Base-by-base conservation (phyloP, 1,140 invertebrate species). In the Tetramorium simillimum region DNA sequence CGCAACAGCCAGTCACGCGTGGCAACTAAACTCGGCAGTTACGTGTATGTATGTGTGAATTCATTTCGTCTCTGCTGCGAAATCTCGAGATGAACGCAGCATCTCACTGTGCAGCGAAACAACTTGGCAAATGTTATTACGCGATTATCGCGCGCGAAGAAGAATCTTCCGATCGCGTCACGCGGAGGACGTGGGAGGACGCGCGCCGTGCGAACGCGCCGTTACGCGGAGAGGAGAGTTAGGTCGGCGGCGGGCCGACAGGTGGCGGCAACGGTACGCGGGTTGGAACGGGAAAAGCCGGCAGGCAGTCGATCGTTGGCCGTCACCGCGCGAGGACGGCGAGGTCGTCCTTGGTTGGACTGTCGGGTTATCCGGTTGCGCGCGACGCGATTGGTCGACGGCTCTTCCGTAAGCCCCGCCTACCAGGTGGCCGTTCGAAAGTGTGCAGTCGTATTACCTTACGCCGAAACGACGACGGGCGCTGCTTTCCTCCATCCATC, bases 381-480 rank as follows among this genome's bases (percentile, higher is more conserved):
- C 21, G 51, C 56, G 51, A 70, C 76, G 85, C 65, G 85, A 94
- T 94, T 94, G 93, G 93, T 76, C 73, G 37, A 75, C 60, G 78
- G 67, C 80, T 86, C 69, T 88, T 86, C 84, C 85, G 90, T 70
- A 90, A 92, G 90, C 94, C 92, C 94, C 94, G 93, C 94, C 94
- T 94, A 93, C 91, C 92, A 92, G 92, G 93, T 93, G 92, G 92
- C 92, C 90, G 92, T 94, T 94, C 90, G 93, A 94, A 94, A 95
- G 94, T 94, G 92, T 94, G 91, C 94, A 94, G 91, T 93, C 92
- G 92, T 92, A 91, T 94, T 94, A 93, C 91, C 90, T 92, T 92
- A 90, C 91, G 92, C 86, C 81, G 86, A 91, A 93, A 93, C 91
- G 86, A 91, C 92, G 88, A 53, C 93, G 89, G 90, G 91, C 91